Conservation (phyloP, 2,888 invertebrate genomes). For the Aleiodes alternator region DNA sequence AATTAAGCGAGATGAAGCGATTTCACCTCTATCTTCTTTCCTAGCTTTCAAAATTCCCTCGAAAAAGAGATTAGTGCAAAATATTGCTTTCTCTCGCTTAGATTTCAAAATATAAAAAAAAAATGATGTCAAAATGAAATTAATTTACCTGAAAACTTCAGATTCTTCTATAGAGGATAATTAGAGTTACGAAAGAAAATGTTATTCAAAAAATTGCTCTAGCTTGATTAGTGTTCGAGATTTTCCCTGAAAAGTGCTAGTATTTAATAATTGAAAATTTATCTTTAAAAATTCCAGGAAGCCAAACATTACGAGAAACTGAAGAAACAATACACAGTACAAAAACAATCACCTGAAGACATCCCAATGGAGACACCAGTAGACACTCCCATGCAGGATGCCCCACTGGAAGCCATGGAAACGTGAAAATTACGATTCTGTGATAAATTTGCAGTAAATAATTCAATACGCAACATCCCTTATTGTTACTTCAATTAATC, state of each 20-base stretch:
- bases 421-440: constrained; percentile 58
- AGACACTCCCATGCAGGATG: constrained; percentile 59
- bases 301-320: constrained; percentile 86
- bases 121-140: too few species aligned
- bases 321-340: constrained; percentile 81
- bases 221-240: too few species aligned
- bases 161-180: too few species aligned
- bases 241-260: not conserved
- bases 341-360: constrained; percentile 76
- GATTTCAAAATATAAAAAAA: too few species aligned
- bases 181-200: too few species aligned
- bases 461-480: constrained; percentile 26
- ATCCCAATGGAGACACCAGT: constrained; percentile 77
- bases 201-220: too few species aligned
- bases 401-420: constrained; percentile 70
- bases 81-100: too few species aligned
- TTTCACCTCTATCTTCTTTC: not conserved
- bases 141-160: too few species aligned
- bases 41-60: too few species aligned
- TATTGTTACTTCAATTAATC: constrained; percentile 26
- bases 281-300: constrained; percentile 77
- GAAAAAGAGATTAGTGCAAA: too few species aligned
- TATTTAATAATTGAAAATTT: not conserved
- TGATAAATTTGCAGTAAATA: constrained; percentile 14
- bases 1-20: too few species aligned